A percentile compares a stretch with the other conserved stretches of the same genome.
phyloP scores from a whole-genome alignment of 2,797 vertebrate species.

The Malacoraja senta region DNA sequence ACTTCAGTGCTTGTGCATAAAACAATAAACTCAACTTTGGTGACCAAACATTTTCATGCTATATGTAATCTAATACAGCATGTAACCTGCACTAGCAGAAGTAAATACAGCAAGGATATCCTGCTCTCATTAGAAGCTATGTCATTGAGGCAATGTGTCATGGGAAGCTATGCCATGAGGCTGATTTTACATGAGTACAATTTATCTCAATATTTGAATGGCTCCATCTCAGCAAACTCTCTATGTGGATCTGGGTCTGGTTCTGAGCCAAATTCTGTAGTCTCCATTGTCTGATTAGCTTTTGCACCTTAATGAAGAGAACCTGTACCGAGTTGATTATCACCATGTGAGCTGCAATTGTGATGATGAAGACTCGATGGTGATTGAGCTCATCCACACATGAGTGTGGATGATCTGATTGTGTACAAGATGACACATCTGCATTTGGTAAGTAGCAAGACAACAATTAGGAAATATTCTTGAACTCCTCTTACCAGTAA shows the following conservation, averaged over 20 bases:
- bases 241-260: neutral
- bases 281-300: neutral
- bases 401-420: constrained; percentile 20
- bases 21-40: too few relatives aligned
- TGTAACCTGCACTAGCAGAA: too few relatives aligned
- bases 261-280: neutral
- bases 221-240: neutral
- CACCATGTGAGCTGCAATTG: neutral
- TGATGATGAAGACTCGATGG: neutral
- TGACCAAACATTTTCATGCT: too few relatives aligned
- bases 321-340: neutral
- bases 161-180: neutral
- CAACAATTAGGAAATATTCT: neutral
- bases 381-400: constrained; percentile 6
- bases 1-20: too few relatives aligned
- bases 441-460: neutral
- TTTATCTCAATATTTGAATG: neutral
- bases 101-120: too few relatives aligned
- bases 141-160: too few relatives aligned
- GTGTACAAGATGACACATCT: neutral
- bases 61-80: too few relatives aligned
- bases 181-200: neutral
- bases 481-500: neutral
- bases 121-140: too few relatives aligned
- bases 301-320: neutral